Evolutionary conservation across 2,113 vertebrate species (phyloP).

Genomic region (Lethenteron camtschaticum): DNA sequence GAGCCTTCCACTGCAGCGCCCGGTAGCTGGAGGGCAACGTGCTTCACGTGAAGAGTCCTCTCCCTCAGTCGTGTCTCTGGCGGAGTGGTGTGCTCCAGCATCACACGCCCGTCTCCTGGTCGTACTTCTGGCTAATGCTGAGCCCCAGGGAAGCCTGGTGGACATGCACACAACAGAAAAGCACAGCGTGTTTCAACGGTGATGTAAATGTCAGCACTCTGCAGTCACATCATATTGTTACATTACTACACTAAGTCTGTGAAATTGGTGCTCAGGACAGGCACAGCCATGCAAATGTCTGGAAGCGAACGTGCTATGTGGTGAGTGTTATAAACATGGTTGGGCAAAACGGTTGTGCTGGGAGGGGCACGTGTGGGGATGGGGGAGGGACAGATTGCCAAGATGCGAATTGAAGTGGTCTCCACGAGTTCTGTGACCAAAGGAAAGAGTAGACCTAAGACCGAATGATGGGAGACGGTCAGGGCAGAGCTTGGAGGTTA

Average conservation of each 20-base stretch:
- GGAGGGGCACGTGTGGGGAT: too few relatives aligned
- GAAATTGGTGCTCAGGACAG: not conserved
- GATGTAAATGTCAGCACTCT: not conserved
- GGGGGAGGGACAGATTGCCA: too few relatives aligned
- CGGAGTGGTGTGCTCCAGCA: not conserved
- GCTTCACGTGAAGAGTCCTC: too few relatives aligned
- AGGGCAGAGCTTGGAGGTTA: too few relatives aligned
- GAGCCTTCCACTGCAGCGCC: too few relatives aligned
- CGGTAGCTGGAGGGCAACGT: too few relatives aligned
- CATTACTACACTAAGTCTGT: not conserved
- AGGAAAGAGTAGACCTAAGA: too few relatives aligned
- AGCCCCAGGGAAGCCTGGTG: not conserved
- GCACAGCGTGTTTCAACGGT: not conserved
- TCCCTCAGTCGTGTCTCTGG: too few relatives aligned
- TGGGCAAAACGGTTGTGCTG: not conserved
- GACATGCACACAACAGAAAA: not conserved
- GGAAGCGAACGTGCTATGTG: not conserved
- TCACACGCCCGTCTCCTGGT: conserved; percentile 2
- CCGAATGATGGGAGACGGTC: too few relatives aligned
- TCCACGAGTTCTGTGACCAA: too few relatives aligned
- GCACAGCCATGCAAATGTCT: not conserved
- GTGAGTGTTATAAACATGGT: not conserved
- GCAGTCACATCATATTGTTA: not conserved
- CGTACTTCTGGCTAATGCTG: not conserved
- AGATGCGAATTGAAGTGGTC: too few relatives aligned